Conservation (phyloP, 2,113 vertebrate species). For the Alethe diademata region DNA sequence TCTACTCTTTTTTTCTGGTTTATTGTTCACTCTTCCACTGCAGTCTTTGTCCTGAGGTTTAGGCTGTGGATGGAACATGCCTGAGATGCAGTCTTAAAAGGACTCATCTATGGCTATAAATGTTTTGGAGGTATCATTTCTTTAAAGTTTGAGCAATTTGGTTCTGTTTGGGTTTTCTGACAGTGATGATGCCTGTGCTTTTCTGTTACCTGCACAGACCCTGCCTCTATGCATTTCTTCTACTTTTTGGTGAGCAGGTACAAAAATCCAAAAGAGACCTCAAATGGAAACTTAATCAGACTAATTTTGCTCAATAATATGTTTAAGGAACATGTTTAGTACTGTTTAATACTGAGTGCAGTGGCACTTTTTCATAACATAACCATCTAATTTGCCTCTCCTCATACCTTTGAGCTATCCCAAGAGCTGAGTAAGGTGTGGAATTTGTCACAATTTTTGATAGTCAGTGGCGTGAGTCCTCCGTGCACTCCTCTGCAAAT, state of each 20-base stretch:
- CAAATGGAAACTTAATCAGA: neutral
- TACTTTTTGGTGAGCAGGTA: neutral
- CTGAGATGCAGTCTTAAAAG: neutral
- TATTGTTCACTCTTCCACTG: neutral
- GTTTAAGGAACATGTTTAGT: neutral
- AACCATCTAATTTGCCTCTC: neutral
- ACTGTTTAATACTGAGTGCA: neutral
- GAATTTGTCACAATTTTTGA: neutral
- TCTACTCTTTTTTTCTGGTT: neutral
- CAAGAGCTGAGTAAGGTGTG: neutral
- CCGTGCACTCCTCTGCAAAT: neutral
- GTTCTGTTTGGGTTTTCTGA: neutral
- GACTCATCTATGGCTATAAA: neutral
- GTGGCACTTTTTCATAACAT: neutral
- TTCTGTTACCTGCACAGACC: neutral
- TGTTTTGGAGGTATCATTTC: neutral
- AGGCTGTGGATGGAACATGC: neutral
- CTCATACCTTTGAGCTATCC: neutral
- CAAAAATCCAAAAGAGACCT: neutral
- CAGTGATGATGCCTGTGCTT: accelerated
- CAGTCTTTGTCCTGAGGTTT: neutral
- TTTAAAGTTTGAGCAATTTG: neutral
- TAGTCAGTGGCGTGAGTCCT: neutral
- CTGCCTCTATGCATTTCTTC: neutral
- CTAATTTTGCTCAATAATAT: neutral